Evolutionary conservation across 2,888 invertebrate genomes (phyloP), one percentile per base, ranked within the genome.

Genomic region (Philaethria dido): DNA sequence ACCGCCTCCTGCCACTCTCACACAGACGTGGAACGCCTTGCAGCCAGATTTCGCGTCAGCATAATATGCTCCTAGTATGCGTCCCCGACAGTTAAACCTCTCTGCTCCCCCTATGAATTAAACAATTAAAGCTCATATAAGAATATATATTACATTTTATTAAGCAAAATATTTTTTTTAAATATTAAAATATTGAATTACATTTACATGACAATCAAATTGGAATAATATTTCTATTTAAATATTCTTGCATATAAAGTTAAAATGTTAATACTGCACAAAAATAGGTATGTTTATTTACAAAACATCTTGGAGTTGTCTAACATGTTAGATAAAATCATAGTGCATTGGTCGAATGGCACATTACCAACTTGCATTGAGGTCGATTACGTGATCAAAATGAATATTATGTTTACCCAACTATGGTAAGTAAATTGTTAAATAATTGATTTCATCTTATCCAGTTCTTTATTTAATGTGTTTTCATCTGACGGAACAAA

Each of bases 11-110:
- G 97, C 95, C 47, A 97, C 96, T 80, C 96, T 95, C 72, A 97
- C 97, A 84, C 98, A 98, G 69, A 97, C 96, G 84, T 97, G 97
- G 89, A 97, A 97, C 91, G 97, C 96, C 84, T 97, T 97, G 87
- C 97, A 97, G 82, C 96, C 96, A 36, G 97, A 96, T 83, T 97
- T 97, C 3, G 95, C 94, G 88, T 97, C 97, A 44, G 97, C 97
- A 84, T 97, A 97, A 87, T 97, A 97, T 48, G 97, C 97, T 72
- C 97, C 97, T 64, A 97, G 94, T 80, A 97, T 97, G 84, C 97
- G 96, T 75, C 95, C 96, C 80, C 96, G 94, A 86, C 97, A 97
- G 79, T 95, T 95, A 89, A 97, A 97, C 76, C 95, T 81, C 89
- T 74, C 95, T 93, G 84, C 90, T 80, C 87, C 87, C 79, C 89